Evolutionary conservation across 92 coral and sea anemone species (phyloP), one percentile per base, ranked within the genome.

Genomic region (Parazoanthus swiftii): DNA sequence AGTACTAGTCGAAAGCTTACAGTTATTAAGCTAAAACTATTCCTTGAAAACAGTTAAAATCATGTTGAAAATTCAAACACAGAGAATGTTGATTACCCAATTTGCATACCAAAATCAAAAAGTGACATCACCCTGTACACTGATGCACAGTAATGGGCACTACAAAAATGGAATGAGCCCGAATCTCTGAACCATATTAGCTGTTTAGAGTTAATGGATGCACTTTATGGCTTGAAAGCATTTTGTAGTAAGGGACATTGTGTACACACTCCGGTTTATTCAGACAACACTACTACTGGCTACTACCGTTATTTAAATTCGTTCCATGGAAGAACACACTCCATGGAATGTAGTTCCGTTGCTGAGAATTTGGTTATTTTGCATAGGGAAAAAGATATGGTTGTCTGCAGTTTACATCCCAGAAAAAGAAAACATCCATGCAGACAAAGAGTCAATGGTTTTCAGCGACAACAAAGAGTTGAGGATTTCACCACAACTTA

Each of bases 381-480:
- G 73, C 42, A 39, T 39, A 39, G 42, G 4, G 2, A 39, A 4
- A 67, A 20, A 67, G 73, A 21, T 67, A 15, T 67, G 73, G 86
- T 4, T 89, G 37, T 50, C 85, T 66, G 81, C 89, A 42, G 89
- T 81, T 33, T 33, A 89, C 76, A 85, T 89, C 81, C 86, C 92
- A 14, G 92, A 86, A 0, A 65, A 84, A 42, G 54, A 84, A 5
- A 89, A 89, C 43, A 33, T 79, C 44, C 82, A 88, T 33, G 89
- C 89, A 0, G 91, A 91, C 65, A 76, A 23, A 8, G 87, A 72
- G 77, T 89, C 91, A 5, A 89, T 84, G 48, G 76, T 37, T 36
- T 91, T 91, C 48, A 46, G 21, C 85, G 91, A 85, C 84, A 85
- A 85, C 79, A 89, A 72, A 18, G 93, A 91, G 38, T 92, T 89